These are phyloP conservation scores for Drosophila persimilis DNA, from an alignment of 1,140 invertebrate species.

Conservation along the genomic window DNA sequence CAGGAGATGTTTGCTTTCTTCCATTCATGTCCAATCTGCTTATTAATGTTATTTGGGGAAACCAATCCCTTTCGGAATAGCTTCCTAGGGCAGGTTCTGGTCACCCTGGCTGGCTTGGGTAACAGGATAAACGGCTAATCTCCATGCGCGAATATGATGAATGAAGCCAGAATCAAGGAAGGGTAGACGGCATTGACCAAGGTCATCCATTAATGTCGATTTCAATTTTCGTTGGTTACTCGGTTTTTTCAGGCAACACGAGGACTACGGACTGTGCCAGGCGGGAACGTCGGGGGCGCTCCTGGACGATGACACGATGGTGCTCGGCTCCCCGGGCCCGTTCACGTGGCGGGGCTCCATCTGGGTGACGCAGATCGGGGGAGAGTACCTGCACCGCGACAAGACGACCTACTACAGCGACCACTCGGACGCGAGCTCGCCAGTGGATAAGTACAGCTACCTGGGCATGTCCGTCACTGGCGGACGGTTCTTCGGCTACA, in stretches of 20 bases:
- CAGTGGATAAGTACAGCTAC: slow-evolving; percentile 95
- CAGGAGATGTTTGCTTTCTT: too few species aligned
- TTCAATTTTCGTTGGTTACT: background rate
- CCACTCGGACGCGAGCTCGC: slow-evolving; percentile 86
- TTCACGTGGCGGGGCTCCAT: slow-evolving; percentile 95
- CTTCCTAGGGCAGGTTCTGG: too few species aligned
- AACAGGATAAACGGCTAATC: too few species aligned
- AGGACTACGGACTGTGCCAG: slow-evolving; percentile 96
- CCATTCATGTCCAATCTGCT: too few species aligned
- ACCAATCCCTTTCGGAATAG: too few species aligned
- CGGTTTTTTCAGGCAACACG: slow-evolving; percentile 84
- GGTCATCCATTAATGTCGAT: slow-evolving; percentile 46
- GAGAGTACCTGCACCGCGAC: slow-evolving; percentile 90
- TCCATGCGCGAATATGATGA: too few species aligned
- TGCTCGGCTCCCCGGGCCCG: slow-evolving; percentile 94
- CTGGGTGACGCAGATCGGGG: slow-evolving; percentile 90
- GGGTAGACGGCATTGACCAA: slow-evolving; percentile 40
- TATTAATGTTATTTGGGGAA: too few species aligned
- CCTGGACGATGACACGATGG: slow-evolving; percentile 90
- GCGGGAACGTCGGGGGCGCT: slow-evolving; percentile 93
- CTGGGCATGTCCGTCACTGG: slow-evolving; percentile 92
- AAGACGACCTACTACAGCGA: slow-evolving; percentile 90
- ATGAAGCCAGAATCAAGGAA: too few species aligned
- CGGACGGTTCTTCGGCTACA: slow-evolving; percentile 89
- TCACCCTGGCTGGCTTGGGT: too few species aligned